Conservation (phyloP, 2,113 vertebrate species). For the Toxostoma redivivum region DNA sequence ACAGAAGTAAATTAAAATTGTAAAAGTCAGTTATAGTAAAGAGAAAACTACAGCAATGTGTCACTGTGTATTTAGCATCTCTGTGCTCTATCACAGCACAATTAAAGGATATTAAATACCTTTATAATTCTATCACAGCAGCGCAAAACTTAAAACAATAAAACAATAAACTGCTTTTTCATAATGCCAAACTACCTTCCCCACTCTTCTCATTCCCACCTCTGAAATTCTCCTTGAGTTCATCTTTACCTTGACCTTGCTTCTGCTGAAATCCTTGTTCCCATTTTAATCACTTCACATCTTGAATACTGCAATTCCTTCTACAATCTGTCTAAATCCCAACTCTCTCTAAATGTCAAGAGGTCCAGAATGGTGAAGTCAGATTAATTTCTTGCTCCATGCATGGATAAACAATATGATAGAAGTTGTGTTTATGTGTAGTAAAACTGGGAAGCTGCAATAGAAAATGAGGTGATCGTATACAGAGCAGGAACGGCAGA, state of each 20-base stretch:
- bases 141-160: neutral
- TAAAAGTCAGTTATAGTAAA: neutral
- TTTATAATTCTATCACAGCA: neutral
- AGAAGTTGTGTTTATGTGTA: constrained; percentile 24
- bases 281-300: constrained; percentile 27
- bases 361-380: constrained; percentile 36
- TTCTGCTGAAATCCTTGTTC: constrained; percentile 53
- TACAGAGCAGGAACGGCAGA: neutral
- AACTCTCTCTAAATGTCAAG: constrained; percentile 46
- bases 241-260: constrained; percentile 50
- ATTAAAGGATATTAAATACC: neutral
- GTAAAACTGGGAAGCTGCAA: constrained; percentile 20
- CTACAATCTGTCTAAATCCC: neutral
- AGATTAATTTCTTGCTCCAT: constrained; percentile 58
- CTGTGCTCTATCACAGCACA: neutral
- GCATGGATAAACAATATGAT: constrained; percentile 56
- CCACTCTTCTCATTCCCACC: neutral
- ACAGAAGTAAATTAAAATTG: neutral
- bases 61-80: neutral
- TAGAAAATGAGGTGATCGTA: neutral
- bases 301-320: constrained; percentile 29
- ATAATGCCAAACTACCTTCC: neutral
- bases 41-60: neutral
- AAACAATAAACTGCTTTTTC: constrained; percentile 10
- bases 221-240: constrained; percentile 29